These are phyloP conservation scores for Luffia ferchaultella DNA, from an alignment of 2,888 invertebrate species.

Conservation along the genomic window DNA sequence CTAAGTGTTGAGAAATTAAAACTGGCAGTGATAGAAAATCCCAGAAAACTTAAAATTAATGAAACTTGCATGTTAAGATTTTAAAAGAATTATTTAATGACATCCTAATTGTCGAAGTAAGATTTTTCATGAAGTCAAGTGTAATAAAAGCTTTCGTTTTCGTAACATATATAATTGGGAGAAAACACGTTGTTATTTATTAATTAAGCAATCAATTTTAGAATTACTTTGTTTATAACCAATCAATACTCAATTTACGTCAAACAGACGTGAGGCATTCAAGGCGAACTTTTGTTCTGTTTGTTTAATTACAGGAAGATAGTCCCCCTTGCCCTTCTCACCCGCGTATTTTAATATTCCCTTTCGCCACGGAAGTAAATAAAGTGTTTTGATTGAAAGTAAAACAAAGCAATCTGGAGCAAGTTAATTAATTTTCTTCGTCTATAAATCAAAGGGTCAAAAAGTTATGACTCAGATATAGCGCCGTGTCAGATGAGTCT, in stretches of 20 bases:
- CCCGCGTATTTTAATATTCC: constrained; percentile 25
- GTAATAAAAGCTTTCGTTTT: too few species aligned
- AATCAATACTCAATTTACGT: background rate
- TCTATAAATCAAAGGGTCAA: constrained; percentile 17
- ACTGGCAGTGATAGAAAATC: too few species aligned
- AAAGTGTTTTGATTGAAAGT: constrained; percentile 28
- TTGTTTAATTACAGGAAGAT: background rate
- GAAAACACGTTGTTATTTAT: too few species aligned
- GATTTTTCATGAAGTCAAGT: too few species aligned
- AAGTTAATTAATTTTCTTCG: constrained; percentile 26
- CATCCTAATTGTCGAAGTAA: too few species aligned
- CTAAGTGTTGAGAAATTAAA: too few species aligned
- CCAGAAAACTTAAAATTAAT: too few species aligned
- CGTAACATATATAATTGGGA: too few species aligned
- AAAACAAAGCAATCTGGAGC: constrained; percentile 20
- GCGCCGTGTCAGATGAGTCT: background rate
- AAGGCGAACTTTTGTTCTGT: background rate
- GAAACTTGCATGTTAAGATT: too few species aligned
- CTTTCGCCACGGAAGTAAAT: constrained; percentile 24
- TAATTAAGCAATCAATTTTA: background rate
- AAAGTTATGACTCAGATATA: background rate
- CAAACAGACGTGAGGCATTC: background rate
- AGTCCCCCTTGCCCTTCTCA: background rate
- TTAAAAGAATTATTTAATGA: too few species aligned
- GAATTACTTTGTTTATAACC: background rate